phyloP scores from a whole-genome alignment of 2,888 invertebrate species.

The Pollenia angustigena region DNA sequence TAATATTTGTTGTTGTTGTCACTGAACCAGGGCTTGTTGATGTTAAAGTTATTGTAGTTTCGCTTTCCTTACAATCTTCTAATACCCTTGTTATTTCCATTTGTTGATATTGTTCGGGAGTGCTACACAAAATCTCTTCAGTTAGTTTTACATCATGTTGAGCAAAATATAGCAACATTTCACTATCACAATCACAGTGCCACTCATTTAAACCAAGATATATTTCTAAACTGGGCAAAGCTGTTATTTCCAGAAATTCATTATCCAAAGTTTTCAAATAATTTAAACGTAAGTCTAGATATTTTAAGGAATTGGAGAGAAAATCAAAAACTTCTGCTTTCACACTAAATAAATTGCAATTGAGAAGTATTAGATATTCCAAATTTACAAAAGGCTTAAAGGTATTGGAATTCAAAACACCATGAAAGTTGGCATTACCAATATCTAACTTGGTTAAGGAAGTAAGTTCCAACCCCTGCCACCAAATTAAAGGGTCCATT shows the following conservation, averaged over 20 bases:
- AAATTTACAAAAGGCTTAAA: conserved; percentile 24
- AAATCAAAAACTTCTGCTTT: background rate
- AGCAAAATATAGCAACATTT: conserved; percentile 42
- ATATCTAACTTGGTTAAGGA: conserved; percentile 4
- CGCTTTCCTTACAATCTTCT: background rate
- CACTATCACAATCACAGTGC: conserved; percentile 52
- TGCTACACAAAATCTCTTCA: conserved; percentile 29
- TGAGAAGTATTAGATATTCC: conserved; percentile 16
- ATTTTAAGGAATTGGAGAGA: conserved; percentile 6
- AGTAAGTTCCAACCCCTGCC: conserved; percentile 1
- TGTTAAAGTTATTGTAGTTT: background rate
- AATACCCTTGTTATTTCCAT: background rate
- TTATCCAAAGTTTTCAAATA: conserved; percentile 47
- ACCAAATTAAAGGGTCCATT: conserved; percentile 44
- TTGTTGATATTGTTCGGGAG: conserved; percentile 23
- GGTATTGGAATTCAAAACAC: background rate
- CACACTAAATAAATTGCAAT: conserved; percentile 44
- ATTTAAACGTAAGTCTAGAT: conserved; percentile 46
- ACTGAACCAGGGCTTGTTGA: background rate
- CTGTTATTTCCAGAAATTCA: background rate
- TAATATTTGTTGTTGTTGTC: too few relatives aligned
- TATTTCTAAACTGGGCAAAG: background rate
- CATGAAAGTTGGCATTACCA: conserved; percentile 49
- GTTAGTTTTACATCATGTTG: background rate
- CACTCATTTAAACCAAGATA: conserved; percentile 35